Evolutionary conservation across 2,113 vertebrate genomes (phyloP).

Genomic region (Chaenocephalus aceratus): DNA sequence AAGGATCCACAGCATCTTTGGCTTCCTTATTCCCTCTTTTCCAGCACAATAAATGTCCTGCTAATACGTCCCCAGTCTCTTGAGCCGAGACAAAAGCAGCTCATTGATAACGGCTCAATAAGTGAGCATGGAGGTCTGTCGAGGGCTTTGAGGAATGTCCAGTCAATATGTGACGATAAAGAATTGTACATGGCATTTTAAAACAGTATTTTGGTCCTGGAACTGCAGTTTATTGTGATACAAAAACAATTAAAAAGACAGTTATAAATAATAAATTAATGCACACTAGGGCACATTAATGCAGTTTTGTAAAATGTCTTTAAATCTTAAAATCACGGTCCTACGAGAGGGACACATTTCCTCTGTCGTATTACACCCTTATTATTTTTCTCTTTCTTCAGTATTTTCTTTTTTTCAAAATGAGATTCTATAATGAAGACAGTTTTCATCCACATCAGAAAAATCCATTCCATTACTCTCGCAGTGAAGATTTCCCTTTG

Average conservation of each 20-base stretch:
- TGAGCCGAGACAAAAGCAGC: slow-evolving; percentile 67
- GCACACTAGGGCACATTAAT: not conserved
- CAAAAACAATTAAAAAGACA: not conserved
- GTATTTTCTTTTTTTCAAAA: slow-evolving; percentile 55
- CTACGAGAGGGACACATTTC: slow-evolving; percentile 2
- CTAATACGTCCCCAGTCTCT: slow-evolving; percentile 53
- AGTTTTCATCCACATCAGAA: slow-evolving; percentile 64
- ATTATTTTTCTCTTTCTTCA: slow-evolving; percentile 48
- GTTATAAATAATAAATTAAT: slow-evolving; percentile 16
- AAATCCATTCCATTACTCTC: slow-evolving; percentile 74
- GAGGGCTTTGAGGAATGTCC: slow-evolving; percentile 64
- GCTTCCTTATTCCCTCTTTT: slow-evolving; percentile 33
- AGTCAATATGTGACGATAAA: slow-evolving; percentile 58
- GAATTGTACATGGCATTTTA: slow-evolving; percentile 51
- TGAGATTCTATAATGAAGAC: slow-evolving; percentile 52
- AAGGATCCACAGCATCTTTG: slow-evolving; percentile 6
- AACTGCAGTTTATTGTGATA: slow-evolving; percentile 4
- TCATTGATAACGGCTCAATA: slow-evolving; percentile 77
- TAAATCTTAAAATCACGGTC: slow-evolving; percentile 21
- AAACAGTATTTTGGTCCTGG: slow-evolving; percentile 22
- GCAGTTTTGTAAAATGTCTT: not conserved
- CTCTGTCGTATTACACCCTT: slow-evolving; percentile 19
- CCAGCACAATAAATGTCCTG: slow-evolving; percentile 55
- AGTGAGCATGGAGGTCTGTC: slow-evolving; percentile 56
- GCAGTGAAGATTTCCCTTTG: slow-evolving; percentile 75